Evolutionary conservation across 2,113 vertebrate genomes (phyloP).

Genomic region (Dasypus novemcinctus): DNA sequence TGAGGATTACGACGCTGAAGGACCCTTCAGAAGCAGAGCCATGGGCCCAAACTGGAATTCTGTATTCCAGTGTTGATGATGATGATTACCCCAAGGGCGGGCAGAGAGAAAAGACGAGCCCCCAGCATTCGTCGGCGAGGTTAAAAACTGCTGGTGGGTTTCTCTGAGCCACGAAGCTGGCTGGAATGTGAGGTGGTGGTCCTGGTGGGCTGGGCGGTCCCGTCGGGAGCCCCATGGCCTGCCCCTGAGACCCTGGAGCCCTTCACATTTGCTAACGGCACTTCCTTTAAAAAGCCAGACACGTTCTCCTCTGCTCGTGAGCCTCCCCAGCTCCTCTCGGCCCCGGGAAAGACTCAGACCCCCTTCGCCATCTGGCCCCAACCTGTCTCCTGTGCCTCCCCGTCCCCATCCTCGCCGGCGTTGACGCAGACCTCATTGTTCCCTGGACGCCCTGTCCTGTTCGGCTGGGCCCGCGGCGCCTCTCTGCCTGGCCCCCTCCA

Average conservation of each 20-base stretch:
- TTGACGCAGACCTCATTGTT: rapidly evolving
- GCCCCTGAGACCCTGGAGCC: background rate
- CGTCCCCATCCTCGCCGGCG: rapidly evolving
- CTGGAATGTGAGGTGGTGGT: background rate
- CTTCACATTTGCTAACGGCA: background rate
- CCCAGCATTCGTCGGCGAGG: background rate
- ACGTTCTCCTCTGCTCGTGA: rapidly evolving
- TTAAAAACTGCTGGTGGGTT: background rate
- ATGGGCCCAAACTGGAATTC: background rate
- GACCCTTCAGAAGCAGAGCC: background rate
- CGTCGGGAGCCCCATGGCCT: background rate
- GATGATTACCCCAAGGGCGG: background rate
- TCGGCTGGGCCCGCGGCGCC: too few species aligned
- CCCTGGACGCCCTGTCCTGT: rapidly evolving
- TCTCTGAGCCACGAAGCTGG: background rate
- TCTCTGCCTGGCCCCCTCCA: background rate
- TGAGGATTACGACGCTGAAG: background rate
- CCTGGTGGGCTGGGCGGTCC: background rate
- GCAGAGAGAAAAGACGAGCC: background rate
- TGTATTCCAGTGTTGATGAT: background rate
- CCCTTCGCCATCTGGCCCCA: background rate
- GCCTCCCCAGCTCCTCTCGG: background rate
- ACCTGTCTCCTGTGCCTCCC: background rate
- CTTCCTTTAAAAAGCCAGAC: background rate
- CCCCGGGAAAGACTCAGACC: background rate